phyloP scores from a whole-genome alignment of 2,797 vertebrate species.

The Cirrhinus molitorella region DNA sequence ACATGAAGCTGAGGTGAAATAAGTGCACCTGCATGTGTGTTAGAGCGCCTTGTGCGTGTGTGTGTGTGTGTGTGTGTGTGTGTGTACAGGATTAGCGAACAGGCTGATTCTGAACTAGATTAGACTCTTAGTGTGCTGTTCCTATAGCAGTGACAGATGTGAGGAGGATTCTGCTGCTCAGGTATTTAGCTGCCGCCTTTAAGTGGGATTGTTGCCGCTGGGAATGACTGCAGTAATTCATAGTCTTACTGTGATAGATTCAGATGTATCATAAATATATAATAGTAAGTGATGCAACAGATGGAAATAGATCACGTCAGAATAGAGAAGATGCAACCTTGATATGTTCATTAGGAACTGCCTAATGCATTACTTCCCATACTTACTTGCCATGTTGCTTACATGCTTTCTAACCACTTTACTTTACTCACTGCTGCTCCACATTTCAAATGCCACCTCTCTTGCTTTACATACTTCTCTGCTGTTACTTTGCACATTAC shows the following conservation, averaged over 20 bases:
- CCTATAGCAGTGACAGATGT: constrained; percentile 73
- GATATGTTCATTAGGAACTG: not conserved
- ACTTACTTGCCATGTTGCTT: not conserved
- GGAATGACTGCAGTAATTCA: constrained; percentile 23
- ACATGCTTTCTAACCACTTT: not conserved
- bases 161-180: constrained; percentile 72
- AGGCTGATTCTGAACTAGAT: constrained; percentile 68
- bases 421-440: not conserved
- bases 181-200: constrained; percentile 75
- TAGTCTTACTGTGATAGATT: not conserved
- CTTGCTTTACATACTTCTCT: not conserved
- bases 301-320: constrained; percentile 16
- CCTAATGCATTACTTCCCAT: not conserved
- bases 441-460: not conserved
- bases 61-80: constrained; percentile 35
- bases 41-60: constrained; percentile 37
- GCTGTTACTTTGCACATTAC: not conserved
- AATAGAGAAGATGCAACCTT: not conserved
- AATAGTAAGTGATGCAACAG: constrained; percentile 38
- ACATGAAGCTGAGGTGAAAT: constrained; percentile 14
- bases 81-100: constrained; percentile 71
- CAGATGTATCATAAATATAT: constrained; percentile 20
- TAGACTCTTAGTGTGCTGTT: constrained; percentile 75
- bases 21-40: constrained; percentile 29
- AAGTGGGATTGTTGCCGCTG: constrained; percentile 62